These are phyloP conservation scores for Proterorhinus semilunaris DNA, from an alignment of 2,113 vertebrate species.

Conservation along the genomic window DNA sequence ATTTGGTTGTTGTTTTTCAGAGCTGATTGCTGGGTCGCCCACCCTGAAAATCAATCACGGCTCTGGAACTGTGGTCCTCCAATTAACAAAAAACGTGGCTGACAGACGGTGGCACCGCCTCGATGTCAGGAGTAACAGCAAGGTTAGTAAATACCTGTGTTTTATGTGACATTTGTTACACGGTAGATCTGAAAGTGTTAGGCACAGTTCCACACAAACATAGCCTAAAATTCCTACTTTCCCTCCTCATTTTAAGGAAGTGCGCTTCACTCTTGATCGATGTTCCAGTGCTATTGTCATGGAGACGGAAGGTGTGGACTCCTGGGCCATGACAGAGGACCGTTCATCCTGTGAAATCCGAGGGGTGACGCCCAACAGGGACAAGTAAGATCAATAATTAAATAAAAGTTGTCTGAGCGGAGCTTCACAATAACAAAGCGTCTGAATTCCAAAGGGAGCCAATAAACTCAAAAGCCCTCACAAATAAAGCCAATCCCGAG, in stretches of 20 bases:
- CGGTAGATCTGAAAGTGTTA: background rate
- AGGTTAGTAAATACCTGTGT: slow-evolving; percentile 63
- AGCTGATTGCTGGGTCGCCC: slow-evolving; percentile 65
- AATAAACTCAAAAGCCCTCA: background rate
- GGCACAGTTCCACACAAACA: background rate
- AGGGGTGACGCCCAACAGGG: slow-evolving; percentile 75
- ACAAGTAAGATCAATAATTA: slow-evolving; percentile 73
- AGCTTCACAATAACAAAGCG: background rate
- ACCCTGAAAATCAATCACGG: slow-evolving; percentile 73
- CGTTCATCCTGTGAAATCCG: slow-evolving; percentile 82
- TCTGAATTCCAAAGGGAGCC: slow-evolving; percentile 11
- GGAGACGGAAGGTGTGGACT: slow-evolving; percentile 83
- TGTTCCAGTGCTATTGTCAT: slow-evolving; percentile 78
- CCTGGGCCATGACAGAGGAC: slow-evolving; percentile 82
- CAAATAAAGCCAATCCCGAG: slow-evolving; percentile 1
- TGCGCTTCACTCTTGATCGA: slow-evolving; percentile 82
- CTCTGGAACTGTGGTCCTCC: slow-evolving; percentile 71
- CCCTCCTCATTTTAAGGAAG: slow-evolving; percentile 72
- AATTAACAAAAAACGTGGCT: slow-evolving; percentile 60
- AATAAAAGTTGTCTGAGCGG: slow-evolving; percentile 7
- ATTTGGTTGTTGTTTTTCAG: slow-evolving; percentile 39
- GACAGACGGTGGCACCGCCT: slow-evolving; percentile 73
- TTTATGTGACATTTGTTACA: background rate
- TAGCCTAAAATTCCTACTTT: slow-evolving; percentile 18
- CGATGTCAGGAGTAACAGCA: slow-evolving; percentile 69